phyloP scores from a whole-genome alignment of 2,888 invertebrate genomes.

The Epistrophe grossulariae region DNA sequence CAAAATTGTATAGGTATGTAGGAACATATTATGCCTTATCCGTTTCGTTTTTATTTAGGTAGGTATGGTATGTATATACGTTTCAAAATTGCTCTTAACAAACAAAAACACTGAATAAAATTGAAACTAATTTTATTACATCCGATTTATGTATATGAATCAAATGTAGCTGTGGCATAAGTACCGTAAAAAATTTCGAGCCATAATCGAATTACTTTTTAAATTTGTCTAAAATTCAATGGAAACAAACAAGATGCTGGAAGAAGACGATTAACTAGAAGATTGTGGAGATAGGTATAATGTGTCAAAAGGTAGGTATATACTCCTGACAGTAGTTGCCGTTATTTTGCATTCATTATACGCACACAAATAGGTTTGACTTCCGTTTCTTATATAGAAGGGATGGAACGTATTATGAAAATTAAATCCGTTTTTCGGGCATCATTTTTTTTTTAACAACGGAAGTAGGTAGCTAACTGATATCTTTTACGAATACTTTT shows the following conservation, averaged over 20 bases:
- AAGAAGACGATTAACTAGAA: neutral
- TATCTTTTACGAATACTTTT: neutral
- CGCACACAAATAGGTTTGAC: neutral
- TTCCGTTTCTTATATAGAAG: neutral
- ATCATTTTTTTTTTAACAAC: neutral
- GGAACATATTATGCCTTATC: conserved; percentile 47
- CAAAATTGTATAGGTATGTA: neutral
- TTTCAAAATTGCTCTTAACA: conserved; percentile 44
- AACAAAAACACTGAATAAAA: conserved; percentile 64
- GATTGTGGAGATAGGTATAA: too few relatives aligned
- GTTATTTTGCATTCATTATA: neutral
- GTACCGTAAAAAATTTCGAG: neutral
- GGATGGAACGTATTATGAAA: neutral
- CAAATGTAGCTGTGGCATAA: conserved; percentile 29
- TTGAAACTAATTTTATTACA: conserved; percentile 71
- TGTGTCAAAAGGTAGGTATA: too few relatives aligned
- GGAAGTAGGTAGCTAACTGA: too few relatives aligned
- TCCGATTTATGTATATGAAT: conserved; percentile 50
- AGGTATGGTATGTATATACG: neutral
- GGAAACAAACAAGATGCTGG: neutral
- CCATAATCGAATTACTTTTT: conserved; percentile 38
- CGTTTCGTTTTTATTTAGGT: conserved; percentile 30
- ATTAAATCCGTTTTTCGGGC: neutral
- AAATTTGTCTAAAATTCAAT: neutral
- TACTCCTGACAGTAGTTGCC: neutral